phyloP scores from a whole-genome alignment of 2,888 invertebrate species.

The Hanleya hanleyi region DNA sequence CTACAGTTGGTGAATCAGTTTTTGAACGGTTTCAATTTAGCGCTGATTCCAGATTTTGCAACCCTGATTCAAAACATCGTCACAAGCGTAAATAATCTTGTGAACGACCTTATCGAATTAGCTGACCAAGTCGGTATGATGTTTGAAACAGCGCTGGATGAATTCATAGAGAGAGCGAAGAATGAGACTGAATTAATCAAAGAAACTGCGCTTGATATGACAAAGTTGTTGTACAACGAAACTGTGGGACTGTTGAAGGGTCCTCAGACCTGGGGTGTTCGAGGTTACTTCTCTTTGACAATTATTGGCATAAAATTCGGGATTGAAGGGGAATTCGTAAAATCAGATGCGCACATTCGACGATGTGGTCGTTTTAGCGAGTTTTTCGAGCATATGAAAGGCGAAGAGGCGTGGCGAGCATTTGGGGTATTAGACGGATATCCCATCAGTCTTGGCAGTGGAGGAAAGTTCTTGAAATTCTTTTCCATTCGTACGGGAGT shows the following conservation, averaged over 20 bases:
- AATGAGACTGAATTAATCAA: not conserved
- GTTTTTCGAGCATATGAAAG: not conserved
- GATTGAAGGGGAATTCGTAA: constrained; percentile 3
- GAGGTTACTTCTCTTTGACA: not conserved
- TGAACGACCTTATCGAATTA: not conserved
- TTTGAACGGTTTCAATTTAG: not conserved
- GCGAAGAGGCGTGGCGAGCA: not conserved
- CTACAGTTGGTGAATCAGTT: not conserved
- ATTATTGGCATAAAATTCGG: not conserved
- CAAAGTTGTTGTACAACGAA: not conserved
- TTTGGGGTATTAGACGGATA: not conserved
- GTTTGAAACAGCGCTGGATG: not conserved
- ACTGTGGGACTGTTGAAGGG: not conserved
- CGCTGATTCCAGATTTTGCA: not conserved
- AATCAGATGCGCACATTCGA: not conserved
- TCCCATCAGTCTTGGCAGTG: not conserved
- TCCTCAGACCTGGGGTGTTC: not conserved
- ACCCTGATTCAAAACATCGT: not conserved
- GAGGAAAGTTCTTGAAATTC: not conserved
- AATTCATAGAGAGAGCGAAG: not conserved
- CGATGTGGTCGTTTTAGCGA: not conserved
- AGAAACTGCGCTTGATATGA: not conserved
- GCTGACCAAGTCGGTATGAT: not conserved
- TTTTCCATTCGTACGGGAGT: not conserved
- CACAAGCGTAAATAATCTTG: not conserved